Conservation (phyloP, 2,113 vertebrate species). For the Coracopsis vasa region DNA sequence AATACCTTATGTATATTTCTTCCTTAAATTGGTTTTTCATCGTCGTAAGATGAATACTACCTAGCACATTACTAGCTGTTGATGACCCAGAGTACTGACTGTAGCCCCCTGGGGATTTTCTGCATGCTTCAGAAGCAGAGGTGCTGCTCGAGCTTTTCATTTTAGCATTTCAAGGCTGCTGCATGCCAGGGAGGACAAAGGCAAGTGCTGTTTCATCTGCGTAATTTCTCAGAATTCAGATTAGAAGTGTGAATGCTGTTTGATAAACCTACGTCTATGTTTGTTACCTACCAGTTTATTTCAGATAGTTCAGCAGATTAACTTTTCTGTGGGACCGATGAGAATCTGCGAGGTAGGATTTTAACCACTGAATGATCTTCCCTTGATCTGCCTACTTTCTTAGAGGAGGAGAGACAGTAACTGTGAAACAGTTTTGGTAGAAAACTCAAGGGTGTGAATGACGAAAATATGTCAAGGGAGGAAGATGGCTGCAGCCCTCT, state of each 20-base stretch:
- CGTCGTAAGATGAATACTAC: neutral
- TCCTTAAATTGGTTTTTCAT: neutral
- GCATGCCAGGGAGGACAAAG: neutral
- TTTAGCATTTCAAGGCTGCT: neutral
- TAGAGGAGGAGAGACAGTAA: neutral
- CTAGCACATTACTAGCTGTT: accelerated
- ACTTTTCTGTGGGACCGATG: neutral
- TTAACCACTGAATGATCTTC: neutral
- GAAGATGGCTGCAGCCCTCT: neutral
- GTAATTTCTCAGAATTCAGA: neutral
- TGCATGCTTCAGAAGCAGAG: too few relatives aligned
- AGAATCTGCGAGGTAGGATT: neutral
- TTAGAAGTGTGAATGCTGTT: neutral
- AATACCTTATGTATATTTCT: neutral
- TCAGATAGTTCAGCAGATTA: neutral
- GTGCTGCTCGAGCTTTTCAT: neutral
- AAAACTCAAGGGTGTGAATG: neutral
- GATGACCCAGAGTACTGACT: neutral
- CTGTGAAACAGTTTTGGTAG: neutral
- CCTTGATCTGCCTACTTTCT: neutral
- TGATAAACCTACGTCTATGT: too few relatives aligned
- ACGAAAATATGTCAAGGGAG: neutral
- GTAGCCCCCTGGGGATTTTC: neutral
- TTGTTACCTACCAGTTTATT: neutral
- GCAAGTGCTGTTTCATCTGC: neutral